These are phyloP conservation scores for Monopterus albus DNA, from an alignment of 2,113 vertebrate genomes.

Conservation along the genomic window DNA sequence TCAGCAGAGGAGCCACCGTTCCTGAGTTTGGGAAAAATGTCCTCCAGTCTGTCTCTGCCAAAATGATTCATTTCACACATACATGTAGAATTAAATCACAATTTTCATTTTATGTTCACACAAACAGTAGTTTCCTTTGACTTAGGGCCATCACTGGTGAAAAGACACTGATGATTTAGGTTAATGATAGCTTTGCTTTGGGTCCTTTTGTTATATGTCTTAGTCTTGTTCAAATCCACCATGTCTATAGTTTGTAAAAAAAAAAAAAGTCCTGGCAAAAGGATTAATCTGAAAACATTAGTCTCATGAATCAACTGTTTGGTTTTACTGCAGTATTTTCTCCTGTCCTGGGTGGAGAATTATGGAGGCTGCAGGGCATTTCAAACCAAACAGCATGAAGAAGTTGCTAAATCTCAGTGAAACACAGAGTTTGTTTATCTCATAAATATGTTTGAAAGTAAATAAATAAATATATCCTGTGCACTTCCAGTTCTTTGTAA, in stretches of 20 bases:
- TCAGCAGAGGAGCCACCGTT: constrained; percentile 46
- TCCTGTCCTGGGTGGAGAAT: background rate
- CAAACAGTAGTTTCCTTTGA: background rate
- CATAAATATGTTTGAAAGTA: no score
- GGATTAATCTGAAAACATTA: no score
- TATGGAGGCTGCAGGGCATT: background rate
- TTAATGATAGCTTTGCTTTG: constrained; percentile 7
- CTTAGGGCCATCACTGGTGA: background rate
- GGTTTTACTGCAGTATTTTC: background rate
- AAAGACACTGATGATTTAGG: no score
- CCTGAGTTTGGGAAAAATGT: background rate
- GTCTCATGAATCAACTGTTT: background rate
- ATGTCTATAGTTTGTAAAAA: no score
- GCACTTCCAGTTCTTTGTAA: no score
- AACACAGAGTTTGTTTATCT: no score
- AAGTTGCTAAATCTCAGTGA: background rate
- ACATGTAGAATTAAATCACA: background rate
- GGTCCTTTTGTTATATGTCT: constrained; percentile 14
- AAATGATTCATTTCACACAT: constrained; percentile 27
- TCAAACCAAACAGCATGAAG: background rate
- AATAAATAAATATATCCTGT: no score
- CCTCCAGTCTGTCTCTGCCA: background rate
- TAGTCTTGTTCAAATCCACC: constrained; percentile 10
- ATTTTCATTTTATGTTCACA: background rate
- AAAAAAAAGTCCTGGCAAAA: no score